Evolutionary conservation across 2,888 invertebrate species (phyloP), one percentile per base, ranked within the genome.

Genomic region (Ceratothoa steindachneri): DNA sequence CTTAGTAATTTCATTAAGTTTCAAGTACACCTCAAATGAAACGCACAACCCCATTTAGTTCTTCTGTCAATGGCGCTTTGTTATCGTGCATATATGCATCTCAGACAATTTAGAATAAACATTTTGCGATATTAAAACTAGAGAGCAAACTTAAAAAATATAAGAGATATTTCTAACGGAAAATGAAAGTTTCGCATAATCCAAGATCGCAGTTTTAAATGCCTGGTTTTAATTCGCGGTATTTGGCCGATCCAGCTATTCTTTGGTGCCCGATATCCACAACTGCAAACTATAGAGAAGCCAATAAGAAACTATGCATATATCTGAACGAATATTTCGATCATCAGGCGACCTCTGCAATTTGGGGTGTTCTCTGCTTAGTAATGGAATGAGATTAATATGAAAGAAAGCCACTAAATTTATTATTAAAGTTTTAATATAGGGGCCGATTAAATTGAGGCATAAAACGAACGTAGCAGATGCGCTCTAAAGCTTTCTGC

Each of bases 1-100:
- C 60, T 60, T 60, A 60, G 60, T 24, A 60, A 60, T 60, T 60
- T 60, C 60, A 60, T 60, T 60, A 60, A 60, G 60, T 60, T 60
- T 60, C 60, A 22, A 24, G 22, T 24, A 60, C 24, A 60, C 60
- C 24, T 60, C 60, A 60, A 12, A 15, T 41, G 5, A 41, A 41
- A 15, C 5, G 41, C 7, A 5, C 41, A 41, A 41, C 41, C 15
- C n/a, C n/a, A n/a, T n/a, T n/a, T n/a, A n/a, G n/a, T n/a, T n/a
- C n/a, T n/a, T n/a, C n/a, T n/a, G n/a, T n/a, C n/a, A n/a, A n/a
- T n/a, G n/a, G n/a, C n/a, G n/a, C n/a, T n/a, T n/a, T n/a, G n/a
- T n/a, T n/a, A n/a, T n/a, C n/a, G n/a, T n/a, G n/a, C n/a, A n/a
- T n/a, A n/a, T n/a, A n/a, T n/a, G n/a, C n/a, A n/a, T n/a, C n/a